These are phyloP conservation scores for Acrocyrtus sp. DNA, from an alignment of 2,888 invertebrate species.

Conservation along the genomic window DNA sequence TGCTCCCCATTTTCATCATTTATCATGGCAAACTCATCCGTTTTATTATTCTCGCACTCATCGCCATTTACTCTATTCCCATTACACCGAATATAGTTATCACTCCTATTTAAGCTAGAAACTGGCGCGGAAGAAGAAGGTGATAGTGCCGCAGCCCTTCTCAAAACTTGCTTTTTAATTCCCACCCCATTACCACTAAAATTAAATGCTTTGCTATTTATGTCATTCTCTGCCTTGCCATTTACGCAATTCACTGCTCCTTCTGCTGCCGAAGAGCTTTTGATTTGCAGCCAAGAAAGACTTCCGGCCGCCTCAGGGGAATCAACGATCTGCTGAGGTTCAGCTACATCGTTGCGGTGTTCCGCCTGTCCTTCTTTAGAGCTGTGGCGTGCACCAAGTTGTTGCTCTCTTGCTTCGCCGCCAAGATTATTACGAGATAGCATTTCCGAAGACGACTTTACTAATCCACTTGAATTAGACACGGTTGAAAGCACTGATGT, in stretches of 20 bases:
- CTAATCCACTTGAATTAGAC: conserved; percentile 21
- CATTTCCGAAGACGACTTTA: conserved; percentile 12
- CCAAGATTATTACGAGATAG: too few species aligned
- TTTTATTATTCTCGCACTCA: conserved; percentile 34
- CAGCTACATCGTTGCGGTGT: conserved; percentile 7
- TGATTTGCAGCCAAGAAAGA: conserved; percentile 53
- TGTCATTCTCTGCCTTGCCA: conserved; percentile 12
- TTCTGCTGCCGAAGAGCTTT: conserved; percentile 21
- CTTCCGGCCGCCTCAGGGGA: conserved; percentile 55
- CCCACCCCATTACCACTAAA: neutral
- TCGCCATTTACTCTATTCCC: too few species aligned
- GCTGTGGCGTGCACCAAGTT: conserved; percentile 8
- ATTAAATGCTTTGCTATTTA: too few species aligned
- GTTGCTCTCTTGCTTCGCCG: conserved; percentile 5
- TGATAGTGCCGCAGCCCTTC: conserved; percentile 8
- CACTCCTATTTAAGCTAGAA: neutral
- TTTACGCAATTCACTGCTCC: conserved; percentile 3
- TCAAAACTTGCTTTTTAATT: conserved; percentile 17
- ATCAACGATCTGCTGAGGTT: conserved; percentile 22
- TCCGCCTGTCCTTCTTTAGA: conserved; percentile 6
- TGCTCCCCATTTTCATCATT: neutral
- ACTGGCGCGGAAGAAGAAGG: too few species aligned
- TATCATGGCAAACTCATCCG: conserved; percentile 16
- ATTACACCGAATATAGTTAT: too few species aligned
- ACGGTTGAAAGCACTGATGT: conserved; percentile 19